phyloP scores from a whole-genome alignment of 2,113 vertebrate genomes.

The Tachycineta bicolor region DNA sequence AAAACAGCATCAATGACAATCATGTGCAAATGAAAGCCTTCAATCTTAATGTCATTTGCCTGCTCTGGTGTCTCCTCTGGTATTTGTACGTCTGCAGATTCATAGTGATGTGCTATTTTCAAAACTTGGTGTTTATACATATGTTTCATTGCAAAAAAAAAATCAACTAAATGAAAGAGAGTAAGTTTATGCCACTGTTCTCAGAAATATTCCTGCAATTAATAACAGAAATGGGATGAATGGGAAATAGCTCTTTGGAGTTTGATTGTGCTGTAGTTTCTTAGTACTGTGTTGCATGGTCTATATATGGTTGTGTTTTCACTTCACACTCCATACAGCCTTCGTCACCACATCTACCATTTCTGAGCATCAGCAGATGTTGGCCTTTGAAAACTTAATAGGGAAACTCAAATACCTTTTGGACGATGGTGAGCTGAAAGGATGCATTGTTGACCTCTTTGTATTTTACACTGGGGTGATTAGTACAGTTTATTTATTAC shows the following conservation, averaged over 20 bases:
- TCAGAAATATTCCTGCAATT: background rate
- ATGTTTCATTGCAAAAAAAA: background rate
- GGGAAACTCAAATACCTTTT: conserved; percentile 68
- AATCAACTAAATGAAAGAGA: background rate
- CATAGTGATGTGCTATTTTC: background rate
- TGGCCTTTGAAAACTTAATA: conserved; percentile 78
- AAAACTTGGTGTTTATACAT: conserved; percentile 3
- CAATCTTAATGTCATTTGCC: background rate
- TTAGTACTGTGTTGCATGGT: conserved; percentile 77
- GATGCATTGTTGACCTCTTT: conserved; percentile 74
- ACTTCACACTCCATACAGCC: conserved; percentile 72
- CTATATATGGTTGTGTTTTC: conserved; percentile 66
- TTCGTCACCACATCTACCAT: conserved; percentile 73
- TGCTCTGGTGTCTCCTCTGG: background rate
- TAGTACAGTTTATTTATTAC: conserved; percentile 15
- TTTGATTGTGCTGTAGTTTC: conserved; percentile 53
- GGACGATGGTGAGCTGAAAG: conserved; percentile 71
- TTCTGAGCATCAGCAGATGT: conserved; percentile 85
- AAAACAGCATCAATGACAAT: background rate
- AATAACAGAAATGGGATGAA: conserved; percentile 77
- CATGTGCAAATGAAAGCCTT: background rate
- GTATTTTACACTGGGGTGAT: conserved; percentile 15
- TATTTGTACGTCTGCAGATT: background rate
- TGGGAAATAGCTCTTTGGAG: conserved; percentile 71
- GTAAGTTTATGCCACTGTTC: background rate